Evolutionary conservation across 2,888 invertebrate genomes (phyloP), one percentile per base, ranked within the genome.

Genomic region (Sussaba pulchella): DNA sequence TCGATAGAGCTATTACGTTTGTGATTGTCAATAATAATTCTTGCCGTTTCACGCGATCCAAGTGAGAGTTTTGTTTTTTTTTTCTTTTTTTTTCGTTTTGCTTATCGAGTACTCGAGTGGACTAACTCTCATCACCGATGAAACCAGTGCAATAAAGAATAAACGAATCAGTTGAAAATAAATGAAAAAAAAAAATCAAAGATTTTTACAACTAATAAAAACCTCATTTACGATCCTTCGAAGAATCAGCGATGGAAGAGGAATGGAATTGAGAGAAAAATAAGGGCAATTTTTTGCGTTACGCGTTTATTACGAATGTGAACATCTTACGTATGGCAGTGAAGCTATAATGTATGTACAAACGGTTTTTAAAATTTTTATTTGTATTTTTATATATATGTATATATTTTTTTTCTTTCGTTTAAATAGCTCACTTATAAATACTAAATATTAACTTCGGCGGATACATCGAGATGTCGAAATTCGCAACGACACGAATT

Each of bases 31-130:
- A 81, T 79, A 73, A 84, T 81, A 84, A 85, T 83, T 88, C 88
- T 87, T 87, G 87, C 87, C 88, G 86, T 82, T 82, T 81, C n/a
- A 82, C 82, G 57, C 82, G 84, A 81, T 83, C 10, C 54, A 84
- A 63, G 72, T 80, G 81, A 63, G 80, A 77, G 72, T 64, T 74
- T 75, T 67, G 63, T 67, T 31, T 31, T 31, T 31, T 6, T 2
- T 31, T 31, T 6, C 4, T 31, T 31, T 2, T 31, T 31, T 2
- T 81, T 78, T 79, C 67, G 84, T 57, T 31, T 83, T 76, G 67
- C 69, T 72, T 72, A 45, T 84, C 74, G 54, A 24, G 4, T 63
- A 63, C 57, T 57, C 63, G 26, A 39, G 45, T 39, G 31, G 52
- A 39, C 54, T 41, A 61, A 69, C 21, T 69, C 24, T 57, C 31